A percentile compares a stretch with the other conserved stretches of the same genome.
Conservation (phyloP, 37 sponge, comb jelly and placozoan genomes). For the Axinella damicornis region DNA sequence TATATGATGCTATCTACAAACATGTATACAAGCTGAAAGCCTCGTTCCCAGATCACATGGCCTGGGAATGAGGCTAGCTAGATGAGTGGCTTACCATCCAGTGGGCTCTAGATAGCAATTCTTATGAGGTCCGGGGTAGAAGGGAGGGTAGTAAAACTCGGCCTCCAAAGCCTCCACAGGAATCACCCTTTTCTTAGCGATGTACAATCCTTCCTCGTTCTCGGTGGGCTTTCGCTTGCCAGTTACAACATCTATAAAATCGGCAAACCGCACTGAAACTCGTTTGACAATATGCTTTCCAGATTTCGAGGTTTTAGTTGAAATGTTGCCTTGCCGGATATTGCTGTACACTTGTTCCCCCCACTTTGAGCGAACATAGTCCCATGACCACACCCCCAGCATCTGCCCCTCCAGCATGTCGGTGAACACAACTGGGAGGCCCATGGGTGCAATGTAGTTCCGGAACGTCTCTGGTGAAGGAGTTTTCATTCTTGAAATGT, state of each 20-base stretch:
- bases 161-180: conserved; percentile 68
- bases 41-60: no score
- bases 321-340: conserved; percentile 83
- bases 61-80: background rate
- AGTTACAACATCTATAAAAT: conserved; percentile 88
- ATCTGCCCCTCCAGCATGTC: conserved; percentile 77
- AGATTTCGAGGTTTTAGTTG: conserved; percentile 28
- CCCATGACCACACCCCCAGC: conserved; percentile 80
- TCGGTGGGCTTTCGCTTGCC: conserved; percentile 59
- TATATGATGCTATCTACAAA: no score
- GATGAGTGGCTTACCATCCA: conserved; percentile 64
- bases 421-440: conserved; percentile 86
- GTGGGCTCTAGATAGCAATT: conserved; percentile 84
- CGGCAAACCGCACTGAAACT: conserved; percentile 58
- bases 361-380: conserved; percentile 66
- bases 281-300: conserved; percentile 83
- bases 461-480: conserved; percentile 79
- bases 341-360: conserved; percentile 78
- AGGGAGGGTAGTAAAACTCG: conserved; percentile 86
- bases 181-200: conserved; percentile 84
- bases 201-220: conserved; percentile 77
- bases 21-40: no score
- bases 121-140: conserved; percentile 74
- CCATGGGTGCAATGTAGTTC: conserved; percentile 85
- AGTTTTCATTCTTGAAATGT: conserved; percentile 70